These are phyloP conservation scores for Neodiprion virginianus DNA, from an alignment of 1,140 invertebrate genomes.

Conservation along the genomic window DNA sequence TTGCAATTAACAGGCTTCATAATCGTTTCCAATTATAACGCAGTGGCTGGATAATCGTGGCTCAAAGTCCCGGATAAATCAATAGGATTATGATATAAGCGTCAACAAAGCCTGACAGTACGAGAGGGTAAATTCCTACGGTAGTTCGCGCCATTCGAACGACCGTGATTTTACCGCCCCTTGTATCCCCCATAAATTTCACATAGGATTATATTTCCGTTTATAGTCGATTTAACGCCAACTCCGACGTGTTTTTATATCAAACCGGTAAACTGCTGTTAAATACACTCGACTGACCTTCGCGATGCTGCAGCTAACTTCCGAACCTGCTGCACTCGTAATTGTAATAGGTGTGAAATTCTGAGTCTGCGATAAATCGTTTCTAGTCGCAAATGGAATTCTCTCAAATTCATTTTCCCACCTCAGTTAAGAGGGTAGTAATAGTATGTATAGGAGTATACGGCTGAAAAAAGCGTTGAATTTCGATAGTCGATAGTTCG, in stretches of 20 bases:
- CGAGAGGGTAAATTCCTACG: slow-evolving; percentile 11
- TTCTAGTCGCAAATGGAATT: no score
- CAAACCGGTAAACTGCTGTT: no score
- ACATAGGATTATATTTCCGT: not conserved
- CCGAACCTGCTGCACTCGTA: no score
- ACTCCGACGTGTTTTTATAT: not conserved
- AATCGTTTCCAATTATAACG: slow-evolving; percentile 46
- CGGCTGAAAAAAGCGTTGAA: no score
- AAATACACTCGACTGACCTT: no score
- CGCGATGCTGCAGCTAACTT: no score
- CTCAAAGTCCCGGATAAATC: slow-evolving; percentile 43
- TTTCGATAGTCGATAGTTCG: no score
- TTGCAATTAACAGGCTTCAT: slow-evolving; percentile 25
- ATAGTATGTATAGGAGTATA: no score
- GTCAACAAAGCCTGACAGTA: slow-evolving; percentile 19
- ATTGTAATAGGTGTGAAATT: no score
- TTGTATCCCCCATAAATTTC: not conserved
- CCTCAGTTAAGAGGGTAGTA: no score
- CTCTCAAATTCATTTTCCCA: no score
- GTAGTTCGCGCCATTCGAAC: not conserved
- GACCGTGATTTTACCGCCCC: not conserved
- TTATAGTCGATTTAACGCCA: not conserved
- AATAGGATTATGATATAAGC: slow-evolving; percentile 33
- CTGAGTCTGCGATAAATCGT: no score
- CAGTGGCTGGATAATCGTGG: slow-evolving; percentile 39